These are phyloP conservation scores for Grapholita molesta DNA, from an alignment of 1,140 invertebrate species.

Conservation along the genomic window DNA sequence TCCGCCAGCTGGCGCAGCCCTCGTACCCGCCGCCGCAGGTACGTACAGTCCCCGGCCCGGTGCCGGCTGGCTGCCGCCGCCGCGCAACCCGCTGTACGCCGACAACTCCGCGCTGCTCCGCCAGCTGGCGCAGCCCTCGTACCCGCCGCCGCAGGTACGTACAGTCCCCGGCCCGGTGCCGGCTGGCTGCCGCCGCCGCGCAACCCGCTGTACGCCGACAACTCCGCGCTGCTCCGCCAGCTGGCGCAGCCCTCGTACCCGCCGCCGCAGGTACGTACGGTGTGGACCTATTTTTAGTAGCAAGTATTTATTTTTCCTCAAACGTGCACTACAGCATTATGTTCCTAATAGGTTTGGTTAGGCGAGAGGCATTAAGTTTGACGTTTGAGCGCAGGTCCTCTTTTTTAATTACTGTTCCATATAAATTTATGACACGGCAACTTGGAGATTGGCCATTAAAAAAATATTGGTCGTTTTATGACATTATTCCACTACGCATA, in stretches of 20 bases:
- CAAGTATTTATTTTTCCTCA: no score
- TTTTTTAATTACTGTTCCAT: no score
- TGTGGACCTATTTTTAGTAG: no score
- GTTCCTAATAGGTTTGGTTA: no score
- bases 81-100: conserved; percentile 67
- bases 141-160: conserved; percentile 82
- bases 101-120: conserved; percentile 61
- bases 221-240: conserved; percentile 62
- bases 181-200: conserved; percentile 79
- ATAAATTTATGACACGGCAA: no score
- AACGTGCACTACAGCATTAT: no score
- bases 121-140: conserved; percentile 61
- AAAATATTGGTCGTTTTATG: no score
- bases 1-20: conserved; percentile 62
- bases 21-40: conserved; percentile 82
- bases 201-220: conserved; percentile 67
- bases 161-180: conserved; percentile 74
- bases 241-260: conserved; percentile 70
- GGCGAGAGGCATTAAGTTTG: no score
- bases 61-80: conserved; percentile 82
- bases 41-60: conserved; percentile 61
- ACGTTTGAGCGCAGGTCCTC: no score
- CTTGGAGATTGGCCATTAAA: no score
- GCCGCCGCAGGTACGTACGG: conserved; percentile 62
- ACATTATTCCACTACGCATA: no score